These are phyloP conservation scores for Nasonovia ribisnigri DNA, from an alignment of 2,888 invertebrate species.

Conservation along the genomic window DNA sequence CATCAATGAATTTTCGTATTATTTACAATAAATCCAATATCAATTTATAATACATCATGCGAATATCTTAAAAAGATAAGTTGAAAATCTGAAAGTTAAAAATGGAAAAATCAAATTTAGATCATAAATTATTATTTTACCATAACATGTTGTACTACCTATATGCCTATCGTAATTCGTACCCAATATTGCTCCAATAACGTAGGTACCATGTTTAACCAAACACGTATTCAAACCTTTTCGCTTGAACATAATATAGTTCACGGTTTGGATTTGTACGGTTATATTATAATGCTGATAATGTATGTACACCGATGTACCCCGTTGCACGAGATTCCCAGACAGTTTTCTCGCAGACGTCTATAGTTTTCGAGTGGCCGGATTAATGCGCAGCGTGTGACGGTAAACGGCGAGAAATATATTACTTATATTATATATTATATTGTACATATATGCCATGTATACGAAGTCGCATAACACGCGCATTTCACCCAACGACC, in stretches of 20 bases:
- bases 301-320: constrained; percentile 10
- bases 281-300: neutral
- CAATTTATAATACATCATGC: neutral
- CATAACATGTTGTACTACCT: neutral
- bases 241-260: neutral
- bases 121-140: neutral
- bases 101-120: neutral
- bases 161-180: neutral
- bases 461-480: neutral
- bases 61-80: neutral
- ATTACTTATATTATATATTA: neutral
- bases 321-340: constrained; percentile 2
- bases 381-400: constrained; percentile 45
- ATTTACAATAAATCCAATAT: neutral
- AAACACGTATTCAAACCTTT: neutral
- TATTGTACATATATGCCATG: neutral
- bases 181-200: neutral
- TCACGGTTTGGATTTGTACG: neutral
- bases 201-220: neutral
- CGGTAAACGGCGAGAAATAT: constrained; percentile 27
- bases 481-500: neutral
- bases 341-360: constrained; percentile 20
- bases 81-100: neutral
- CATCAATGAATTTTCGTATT: neutral
- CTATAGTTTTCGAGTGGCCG: constrained; percentile 23